These are phyloP conservation scores for Sitta carolinensis DNA, from an alignment of 2,797 vertebrate genomes.

Conservation along the genomic window DNA sequence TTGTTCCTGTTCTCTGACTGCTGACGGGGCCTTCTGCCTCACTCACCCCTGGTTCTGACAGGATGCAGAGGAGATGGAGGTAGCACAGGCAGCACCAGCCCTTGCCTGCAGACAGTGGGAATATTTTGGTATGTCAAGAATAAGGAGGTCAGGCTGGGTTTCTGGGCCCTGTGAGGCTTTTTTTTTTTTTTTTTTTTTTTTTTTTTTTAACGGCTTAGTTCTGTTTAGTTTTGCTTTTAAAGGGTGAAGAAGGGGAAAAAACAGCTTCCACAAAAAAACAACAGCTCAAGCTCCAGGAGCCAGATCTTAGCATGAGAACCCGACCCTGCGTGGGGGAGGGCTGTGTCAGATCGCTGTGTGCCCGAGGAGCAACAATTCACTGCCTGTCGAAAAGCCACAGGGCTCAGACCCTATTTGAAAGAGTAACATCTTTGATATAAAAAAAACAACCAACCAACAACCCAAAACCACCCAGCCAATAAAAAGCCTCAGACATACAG, in stretches of 20 bases:
- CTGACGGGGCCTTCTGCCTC: not conserved
- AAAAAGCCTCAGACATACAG: conserved; percentile 68
- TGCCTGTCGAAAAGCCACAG: conserved; percentile 51
- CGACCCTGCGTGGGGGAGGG: not conserved
- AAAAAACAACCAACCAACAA: conserved; percentile 48
- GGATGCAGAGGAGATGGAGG: not conserved
- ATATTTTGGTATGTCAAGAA: not conserved
- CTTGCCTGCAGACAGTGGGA: not conserved
- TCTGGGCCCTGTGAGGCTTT: not conserved
- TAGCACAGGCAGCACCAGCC: not conserved
- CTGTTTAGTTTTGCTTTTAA: conserved; percentile 62
- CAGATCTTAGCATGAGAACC: conserved; percentile 3
- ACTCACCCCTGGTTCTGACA: not conserved
- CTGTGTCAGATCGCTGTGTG: conserved; percentile 21
- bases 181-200: not conserved
- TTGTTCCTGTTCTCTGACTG: not conserved
- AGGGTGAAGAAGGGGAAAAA: conserved; percentile 44
- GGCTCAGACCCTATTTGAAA: conserved; percentile 60
- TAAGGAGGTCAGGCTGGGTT: not conserved
- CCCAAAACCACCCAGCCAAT: conserved; percentile 59
- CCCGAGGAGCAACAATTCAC: conserved; percentile 9
- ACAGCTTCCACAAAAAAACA: conserved; percentile 46
- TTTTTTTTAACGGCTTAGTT: not conserved
- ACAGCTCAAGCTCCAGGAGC: conserved; percentile 19
- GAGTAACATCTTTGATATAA: conserved; percentile 64